Conservation (phyloP, 2,113 vertebrate species). For the Pelodiscus sinensis region DNA sequence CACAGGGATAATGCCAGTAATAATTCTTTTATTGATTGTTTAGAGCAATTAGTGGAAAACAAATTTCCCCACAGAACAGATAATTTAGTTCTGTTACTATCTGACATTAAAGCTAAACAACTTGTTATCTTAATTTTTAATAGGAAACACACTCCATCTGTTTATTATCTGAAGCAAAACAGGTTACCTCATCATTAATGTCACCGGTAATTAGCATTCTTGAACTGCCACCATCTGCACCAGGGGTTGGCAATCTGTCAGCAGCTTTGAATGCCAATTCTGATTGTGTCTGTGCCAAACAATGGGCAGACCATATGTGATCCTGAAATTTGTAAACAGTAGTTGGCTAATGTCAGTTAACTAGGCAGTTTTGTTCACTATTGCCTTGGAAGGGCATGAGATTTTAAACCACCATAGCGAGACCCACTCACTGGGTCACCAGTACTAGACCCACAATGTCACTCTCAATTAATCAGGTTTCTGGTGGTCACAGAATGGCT, state of each 20-base stretch:
- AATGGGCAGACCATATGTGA: neutral
- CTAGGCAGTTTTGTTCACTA: conserved; percentile 43
- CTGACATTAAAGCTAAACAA: conserved; percentile 58
- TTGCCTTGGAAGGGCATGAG: conserved; percentile 33
- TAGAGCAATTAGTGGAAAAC: conserved; percentile 70
- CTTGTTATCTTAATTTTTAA: conserved; percentile 58
- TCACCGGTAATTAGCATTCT: conserved; percentile 58
- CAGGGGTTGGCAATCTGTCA: conserved; percentile 40
- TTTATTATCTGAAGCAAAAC: conserved; percentile 60
- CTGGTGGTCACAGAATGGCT: conserved; percentile 32
- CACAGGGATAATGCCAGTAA: conserved; percentile 53
- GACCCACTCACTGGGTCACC: conserved; percentile 50
- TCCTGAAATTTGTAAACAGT: conserved; percentile 43
- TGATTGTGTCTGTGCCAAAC: conserved; percentile 31
- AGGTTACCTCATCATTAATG: conserved; percentile 69
- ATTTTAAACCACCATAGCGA: conserved; percentile 69
- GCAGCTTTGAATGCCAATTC: conserved; percentile 40
- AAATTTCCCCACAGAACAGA: conserved; percentile 61
- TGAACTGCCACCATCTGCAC: conserved; percentile 29
- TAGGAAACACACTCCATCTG: conserved; percentile 60
- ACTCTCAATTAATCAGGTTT: conserved; percentile 62
- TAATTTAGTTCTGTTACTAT: conserved; percentile 54
- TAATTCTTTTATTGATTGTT: conserved; percentile 67
- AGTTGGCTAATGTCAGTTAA: conserved; percentile 39
- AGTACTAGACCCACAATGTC: conserved; percentile 34